Conservation (phyloP, 2,113 vertebrate genomes). For the Vombatus ursinus region DNA sequence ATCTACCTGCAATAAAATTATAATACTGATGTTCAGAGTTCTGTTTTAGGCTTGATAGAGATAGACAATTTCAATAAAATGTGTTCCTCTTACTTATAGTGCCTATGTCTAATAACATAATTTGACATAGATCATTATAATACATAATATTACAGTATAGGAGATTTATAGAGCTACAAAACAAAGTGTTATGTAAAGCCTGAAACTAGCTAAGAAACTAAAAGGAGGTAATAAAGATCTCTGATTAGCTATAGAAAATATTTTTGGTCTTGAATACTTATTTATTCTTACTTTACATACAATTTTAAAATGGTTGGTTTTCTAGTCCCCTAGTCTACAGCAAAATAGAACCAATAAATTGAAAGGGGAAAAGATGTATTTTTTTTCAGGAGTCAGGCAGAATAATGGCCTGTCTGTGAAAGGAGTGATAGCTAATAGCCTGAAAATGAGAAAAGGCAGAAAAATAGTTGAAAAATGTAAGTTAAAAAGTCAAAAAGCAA, state of each 20-base stretch:
- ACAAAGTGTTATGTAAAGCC: not conserved
- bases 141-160: not conserved
- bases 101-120: not conserved
- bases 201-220: not conserved
- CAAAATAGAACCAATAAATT: too few species aligned
- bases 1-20: not conserved
- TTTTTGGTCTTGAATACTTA: too few species aligned
- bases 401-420: not conserved
- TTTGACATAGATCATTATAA: not conserved
- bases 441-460: not conserved
- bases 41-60: not conserved
- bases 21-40: not conserved
- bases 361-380: not conserved
- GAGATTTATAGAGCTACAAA: not conserved
- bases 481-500: not conserved
- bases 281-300: too few species aligned
- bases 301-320: too few species aligned
- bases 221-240: not conserved
- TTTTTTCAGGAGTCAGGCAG: not conserved
- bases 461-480: not conserved
- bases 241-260: too few species aligned
- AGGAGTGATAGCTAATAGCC: not conserved
- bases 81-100: not conserved
- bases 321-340: too few species aligned
- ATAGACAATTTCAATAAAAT: not conserved